Conservation (phyloP, 2,797 vertebrate genomes). For the Microctenopoma lineatum region DNA sequence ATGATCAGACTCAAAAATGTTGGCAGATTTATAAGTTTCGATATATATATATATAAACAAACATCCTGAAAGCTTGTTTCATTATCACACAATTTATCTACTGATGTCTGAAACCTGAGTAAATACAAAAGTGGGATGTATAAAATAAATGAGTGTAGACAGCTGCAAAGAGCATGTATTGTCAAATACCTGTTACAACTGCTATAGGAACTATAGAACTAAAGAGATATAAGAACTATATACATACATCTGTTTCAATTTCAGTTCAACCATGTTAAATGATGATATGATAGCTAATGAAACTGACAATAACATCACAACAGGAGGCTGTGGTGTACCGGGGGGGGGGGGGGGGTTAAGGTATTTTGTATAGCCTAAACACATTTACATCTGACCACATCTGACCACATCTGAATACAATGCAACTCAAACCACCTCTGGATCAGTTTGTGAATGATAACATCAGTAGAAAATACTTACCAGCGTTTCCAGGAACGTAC, state of each 20-base stretch:
- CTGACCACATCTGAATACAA: not conserved
- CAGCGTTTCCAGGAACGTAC: not conserved
- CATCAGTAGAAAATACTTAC: not conserved
- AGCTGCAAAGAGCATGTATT: not conserved
- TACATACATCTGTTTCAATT: not conserved
- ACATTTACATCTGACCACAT: slow-evolving; percentile 15
- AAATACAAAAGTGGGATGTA: not conserved
- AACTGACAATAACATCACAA: slow-evolving; percentile 17
- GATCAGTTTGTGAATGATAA: not conserved
- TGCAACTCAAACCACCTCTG: slow-evolving; percentile 8
- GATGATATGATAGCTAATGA: not conserved
- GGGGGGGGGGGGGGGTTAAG: slow-evolving; percentile 26
- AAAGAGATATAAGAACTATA: too few relatives aligned
- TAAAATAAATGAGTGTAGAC: too few relatives aligned
- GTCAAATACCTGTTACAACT: not conserved
- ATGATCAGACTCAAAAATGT: slow-evolving; percentile 35
- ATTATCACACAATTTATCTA: slow-evolving; percentile 15
- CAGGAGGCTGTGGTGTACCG: slow-evolving; percentile 38
- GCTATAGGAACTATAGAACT: too few relatives aligned
- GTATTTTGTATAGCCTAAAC: slow-evolving; percentile 20
- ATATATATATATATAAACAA: not conserved
- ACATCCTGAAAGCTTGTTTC: slow-evolving; percentile 34
- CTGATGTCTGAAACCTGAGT: not conserved
- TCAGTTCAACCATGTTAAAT: not conserved
- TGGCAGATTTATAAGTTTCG: slow-evolving; percentile 28